Base-by-base conservation (phyloP, 2,888 invertebrate species). In the Tenthredo mesomela region DNA sequence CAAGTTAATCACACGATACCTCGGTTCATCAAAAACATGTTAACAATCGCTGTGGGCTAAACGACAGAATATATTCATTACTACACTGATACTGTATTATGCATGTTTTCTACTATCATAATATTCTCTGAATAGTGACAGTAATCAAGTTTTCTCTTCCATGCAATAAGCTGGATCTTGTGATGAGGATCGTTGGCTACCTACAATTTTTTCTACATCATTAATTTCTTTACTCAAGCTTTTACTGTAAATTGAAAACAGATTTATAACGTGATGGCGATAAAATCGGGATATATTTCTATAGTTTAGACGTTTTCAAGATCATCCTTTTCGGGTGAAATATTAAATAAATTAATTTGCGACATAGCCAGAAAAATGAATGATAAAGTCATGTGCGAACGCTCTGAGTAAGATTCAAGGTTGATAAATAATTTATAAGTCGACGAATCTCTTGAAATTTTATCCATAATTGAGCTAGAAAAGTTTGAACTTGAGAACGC, bases 1-100 rank as follows among this genome's bases (percentile, higher is more conserved):
- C 71, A 43, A 70, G 43, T 43, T 73, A 18, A 43, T 73, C 71
- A 73, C 40, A 73, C 40, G 43, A 73, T 73, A 43, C 43, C 25
- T 10, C 15, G n/a, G 25, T 37, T 29, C 70, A 37, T 5, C n/a
- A 37, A 70, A 70, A 70, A 70, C 29, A 43, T 73, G n/a, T 43
- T 7, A 43, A 43, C 40, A 73, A 40, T 0, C 3, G 21, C n/a
- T 71, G 40, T 71, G 71, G 21, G 40, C 40, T 37, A 43, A 73
- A 73, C 0, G n/a, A 73, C 40, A 73, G 15, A 73, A 73, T 73
- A 73, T 73, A 73, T 43, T 9, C 43, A 43, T 21, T 43, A 73
- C 21, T 73, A 71, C 4, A 70, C 71, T 12, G 71, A 71, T 40
- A 71, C 37, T 65, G n/a, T n/a, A 25, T 58, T 58, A n/a, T 25